Base-by-base conservation (phyloP, 2,888 invertebrate species). In the Xanthorhoe spadicearia region DNA sequence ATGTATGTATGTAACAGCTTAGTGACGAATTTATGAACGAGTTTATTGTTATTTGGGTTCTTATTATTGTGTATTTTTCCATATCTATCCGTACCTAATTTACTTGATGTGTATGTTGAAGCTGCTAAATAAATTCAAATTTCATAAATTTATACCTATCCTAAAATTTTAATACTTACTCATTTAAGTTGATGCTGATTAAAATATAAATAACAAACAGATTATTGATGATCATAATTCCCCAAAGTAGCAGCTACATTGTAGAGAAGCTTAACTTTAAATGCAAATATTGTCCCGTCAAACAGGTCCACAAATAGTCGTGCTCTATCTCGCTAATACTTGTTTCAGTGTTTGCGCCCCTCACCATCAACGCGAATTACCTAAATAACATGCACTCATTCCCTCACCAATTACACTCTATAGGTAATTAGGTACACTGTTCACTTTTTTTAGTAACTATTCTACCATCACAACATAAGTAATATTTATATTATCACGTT, bases 241-340 rank as follows among this genome's bases (percentile, higher is more conserved):
- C 54, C 9, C 18, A 7, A 43, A 48, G 28, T 56, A 2, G 49
- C 57, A 46, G 48, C 6, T 9, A 17, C 7, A 17, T 28, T 57
- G 5, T 57, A 4, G 17, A 8, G 13, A 59, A 43, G 51, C 4
- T 35, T 18, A 23, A 38, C 59, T 43, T 59, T 55, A 53, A 58
- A 59, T 51, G 62, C 52, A 67, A 67, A 67, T 67, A 63, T 67
- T 56, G 52, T 63, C 38, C 51, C 70, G 69, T 67, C 75, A 73
- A 76, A 74, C 73, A 75, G 74, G 74, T 73, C 62, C 32, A 59
- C 66, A 69, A 71, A 70, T 69, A 69, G 73, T 66, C 79, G 81
- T 81, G 81, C 73, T 72, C 74, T 81, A 81, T 81, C 80, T 77
- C 68, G 65, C 72, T 71, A 72, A 71, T 50, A 66, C 55, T 54